Conservation (phyloP, 2,113 vertebrate species). For the Crotalus viridis region DNA sequence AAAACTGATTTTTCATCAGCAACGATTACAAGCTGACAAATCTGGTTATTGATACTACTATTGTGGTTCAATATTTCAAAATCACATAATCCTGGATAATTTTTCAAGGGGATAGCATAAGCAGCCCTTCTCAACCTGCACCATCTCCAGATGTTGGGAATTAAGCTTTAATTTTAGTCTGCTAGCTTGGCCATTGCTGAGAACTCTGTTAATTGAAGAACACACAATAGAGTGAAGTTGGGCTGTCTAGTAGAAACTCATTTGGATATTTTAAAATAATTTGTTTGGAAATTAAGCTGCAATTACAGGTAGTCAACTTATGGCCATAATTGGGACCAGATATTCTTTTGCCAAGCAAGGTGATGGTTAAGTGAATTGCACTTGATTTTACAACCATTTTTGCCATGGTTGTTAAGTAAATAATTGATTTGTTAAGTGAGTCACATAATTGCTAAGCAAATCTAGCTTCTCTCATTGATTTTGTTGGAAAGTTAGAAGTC, state of each 20-base stretch:
- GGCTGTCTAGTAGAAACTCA: background rate
- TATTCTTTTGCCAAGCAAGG: background rate
- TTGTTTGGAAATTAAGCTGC: background rate
- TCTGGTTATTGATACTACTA: background rate
- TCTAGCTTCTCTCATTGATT: background rate
- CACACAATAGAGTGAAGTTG: background rate
- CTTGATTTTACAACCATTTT: background rate
- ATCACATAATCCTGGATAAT: background rate
- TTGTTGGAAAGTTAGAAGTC: background rate
- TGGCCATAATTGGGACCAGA: background rate
- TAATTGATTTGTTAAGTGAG: background rate
- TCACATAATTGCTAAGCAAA: background rate
- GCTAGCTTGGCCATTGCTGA: background rate
- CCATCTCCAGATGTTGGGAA: background rate
- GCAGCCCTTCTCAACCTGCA: background rate
- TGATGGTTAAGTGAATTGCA: background rate
- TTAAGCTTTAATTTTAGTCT: background rate
- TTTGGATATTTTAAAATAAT: background rate
- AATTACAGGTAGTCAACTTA: background rate
- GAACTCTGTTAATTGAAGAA: background rate
- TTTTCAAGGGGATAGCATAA: background rate
- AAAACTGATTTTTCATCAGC: background rate
- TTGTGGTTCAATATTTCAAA: background rate
- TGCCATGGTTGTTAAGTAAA: background rate
- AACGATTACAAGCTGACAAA: background rate